Conservation (phyloP, 2,888 invertebrate genomes). For the Drosophila barbarae region DNA sequence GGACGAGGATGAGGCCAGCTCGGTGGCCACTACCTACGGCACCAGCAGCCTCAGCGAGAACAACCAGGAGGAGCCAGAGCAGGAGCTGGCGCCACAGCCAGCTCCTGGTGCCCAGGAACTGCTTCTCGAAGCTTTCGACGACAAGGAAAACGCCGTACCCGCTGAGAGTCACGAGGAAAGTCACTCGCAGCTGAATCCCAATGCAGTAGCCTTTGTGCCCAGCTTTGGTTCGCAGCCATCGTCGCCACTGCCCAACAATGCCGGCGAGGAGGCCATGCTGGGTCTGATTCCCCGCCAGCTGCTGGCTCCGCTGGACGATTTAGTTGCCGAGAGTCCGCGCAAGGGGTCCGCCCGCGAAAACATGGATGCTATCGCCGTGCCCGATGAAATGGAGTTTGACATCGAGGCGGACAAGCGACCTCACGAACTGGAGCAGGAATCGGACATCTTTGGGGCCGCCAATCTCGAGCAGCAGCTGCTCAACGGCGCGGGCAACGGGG, state of each 20-base stretch:
- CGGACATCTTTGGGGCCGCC: conserved; percentile 52
- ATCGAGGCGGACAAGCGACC: conserved; percentile 77
- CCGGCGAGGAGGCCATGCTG: conserved; percentile 38
- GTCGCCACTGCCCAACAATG: conserved; percentile 76
- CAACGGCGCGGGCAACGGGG: conserved; percentile 40
- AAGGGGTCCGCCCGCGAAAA: conserved; percentile 80
- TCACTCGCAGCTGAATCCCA: conserved; percentile 90
- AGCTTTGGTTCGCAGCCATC: conserved; percentile 81
- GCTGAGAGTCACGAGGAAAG: conserved; percentile 80
- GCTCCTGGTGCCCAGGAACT: conserved; percentile 22
- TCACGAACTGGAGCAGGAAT: conserved; percentile 73
- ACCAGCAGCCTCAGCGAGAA: conserved; percentile 76
- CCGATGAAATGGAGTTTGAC: conserved; percentile 77
- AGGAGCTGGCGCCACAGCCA: conserved; percentile 17
- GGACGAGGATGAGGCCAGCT: conserved; percentile 75
- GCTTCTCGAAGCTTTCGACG: conserved; percentile 48
- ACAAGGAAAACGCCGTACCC: conserved; percentile 61
- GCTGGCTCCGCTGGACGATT: conserved; percentile 67
- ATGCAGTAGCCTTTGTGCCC: conserved; percentile 90
- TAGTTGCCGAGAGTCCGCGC: conserved; percentile 87
- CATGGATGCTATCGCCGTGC: conserved; percentile 77
- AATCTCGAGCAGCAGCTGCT: conserved; percentile 36
- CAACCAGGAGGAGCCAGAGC: conserved; percentile 46
- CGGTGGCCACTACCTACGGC: conserved; percentile 76
- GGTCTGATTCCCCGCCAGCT: conserved; percentile 55